Evolutionary conservation across 2,797 vertebrate genomes (phyloP), one percentile per base, ranked within the genome.

Genomic region (Smutsia temminckii): DNA sequence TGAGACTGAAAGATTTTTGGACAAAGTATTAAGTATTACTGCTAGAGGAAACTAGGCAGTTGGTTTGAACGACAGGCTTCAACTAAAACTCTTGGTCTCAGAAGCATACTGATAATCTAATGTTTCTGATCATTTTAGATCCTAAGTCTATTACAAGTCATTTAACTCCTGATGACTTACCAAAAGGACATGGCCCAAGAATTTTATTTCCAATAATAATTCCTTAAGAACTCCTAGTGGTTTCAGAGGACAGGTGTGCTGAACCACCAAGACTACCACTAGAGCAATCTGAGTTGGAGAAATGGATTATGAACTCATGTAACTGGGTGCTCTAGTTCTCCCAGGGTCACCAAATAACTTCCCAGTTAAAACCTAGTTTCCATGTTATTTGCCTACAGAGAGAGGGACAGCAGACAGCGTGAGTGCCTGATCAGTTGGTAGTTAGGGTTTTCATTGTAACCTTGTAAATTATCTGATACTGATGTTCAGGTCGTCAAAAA

Each of bases 161-260:
- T 95, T 94, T 84, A 89, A 87, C 87, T 93, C 37, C 51, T 77
- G 42, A 27, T 93, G 53, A 55, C 17, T 90, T 88, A 21, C 72
- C 40, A 84, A 66, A 93, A 86, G 25, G 40, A 87, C 8, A 40
- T 93, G 89, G 89, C 89, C 8, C 17, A 71, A 88, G 27, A 80
- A 40, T 34, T 71, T 97, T 89, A 83, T 85, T 95, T 57, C n/a
- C 20, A 57, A 0, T 90, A 46, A 90, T 75, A 94, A 84, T 72
- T 93, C 18, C 51, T 68, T 92, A 64, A 89, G 84, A 86, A 18
- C 86, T 91, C 23, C 40, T 46, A 34, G 8, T 85, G 12, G 79
- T 87, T 95, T 95, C 78, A 69, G 69, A 96, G 21, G 37, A 37
- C 21, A 94, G 23, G 5, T 78, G 9, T 85, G 25, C 37, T 77